phyloP scores from a whole-genome alignment of 2,113 vertebrate species.

The Hiodon tergisus region DNA sequence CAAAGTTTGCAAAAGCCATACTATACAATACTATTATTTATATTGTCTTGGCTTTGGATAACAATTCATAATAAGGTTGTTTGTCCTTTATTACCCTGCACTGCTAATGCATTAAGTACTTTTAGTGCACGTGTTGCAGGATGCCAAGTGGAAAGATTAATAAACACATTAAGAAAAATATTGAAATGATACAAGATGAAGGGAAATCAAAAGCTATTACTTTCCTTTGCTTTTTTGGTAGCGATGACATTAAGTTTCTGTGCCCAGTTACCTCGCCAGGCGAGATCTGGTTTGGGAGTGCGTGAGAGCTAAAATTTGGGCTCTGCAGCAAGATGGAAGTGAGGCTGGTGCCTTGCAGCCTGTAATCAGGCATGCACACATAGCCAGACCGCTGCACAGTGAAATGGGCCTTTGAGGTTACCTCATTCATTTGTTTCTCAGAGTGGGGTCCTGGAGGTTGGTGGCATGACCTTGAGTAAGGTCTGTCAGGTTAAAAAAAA shows the following conservation, averaged over 20 bases:
- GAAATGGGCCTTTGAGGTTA: slow-evolving; percentile 29
- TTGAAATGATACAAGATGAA: too few species aligned
- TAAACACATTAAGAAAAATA: too few species aligned
- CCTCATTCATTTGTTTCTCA: slow-evolving; percentile 19
- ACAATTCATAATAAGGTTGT: too few species aligned
- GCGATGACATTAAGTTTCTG: too few species aligned
- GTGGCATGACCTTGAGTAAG: slow-evolving; percentile 33
- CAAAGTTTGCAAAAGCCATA: not conserved
- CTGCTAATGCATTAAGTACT: too few species aligned
- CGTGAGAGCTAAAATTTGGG: not conserved
- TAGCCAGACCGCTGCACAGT: slow-evolving; percentile 23
- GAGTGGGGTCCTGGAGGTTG: slow-evolving; percentile 52
- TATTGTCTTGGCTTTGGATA: too few species aligned
- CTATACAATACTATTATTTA: not conserved
- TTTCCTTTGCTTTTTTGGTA: too few species aligned
- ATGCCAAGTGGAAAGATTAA: too few species aligned
- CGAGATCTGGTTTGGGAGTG: not conserved
- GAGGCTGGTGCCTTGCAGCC: slow-evolving; percentile 17
- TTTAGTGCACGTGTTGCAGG: too few species aligned
- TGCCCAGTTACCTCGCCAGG: too few species aligned
- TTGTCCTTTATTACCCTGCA: too few species aligned
- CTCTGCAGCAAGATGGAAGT: not conserved
- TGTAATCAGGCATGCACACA: slow-evolving; percentile 27
- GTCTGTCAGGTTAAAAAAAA: slow-evolving; percentile 35
- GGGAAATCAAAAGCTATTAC: too few species aligned